A percentile compares a stretch with the other conserved stretches of the same genome.
phyloP scores from a whole-genome alignment of 2,797 vertebrate species.

The Labeo calbasu region DNA sequence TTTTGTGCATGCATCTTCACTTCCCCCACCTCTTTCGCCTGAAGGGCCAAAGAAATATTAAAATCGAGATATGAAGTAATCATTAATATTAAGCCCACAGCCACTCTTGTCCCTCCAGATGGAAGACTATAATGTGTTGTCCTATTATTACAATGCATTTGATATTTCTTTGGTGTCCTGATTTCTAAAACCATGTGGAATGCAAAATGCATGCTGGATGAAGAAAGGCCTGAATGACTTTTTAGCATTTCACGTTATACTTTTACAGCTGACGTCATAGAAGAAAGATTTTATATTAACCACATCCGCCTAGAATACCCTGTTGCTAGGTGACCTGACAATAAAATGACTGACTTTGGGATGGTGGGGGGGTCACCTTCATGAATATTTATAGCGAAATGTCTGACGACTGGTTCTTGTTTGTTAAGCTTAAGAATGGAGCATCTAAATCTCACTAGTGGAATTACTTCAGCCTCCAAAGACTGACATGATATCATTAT shows the following conservation, averaged over 20 bases:
- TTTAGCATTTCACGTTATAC: background rate
- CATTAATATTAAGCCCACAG: slow-evolving; percentile 14
- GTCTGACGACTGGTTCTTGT: background rate
- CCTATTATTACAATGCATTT: background rate
- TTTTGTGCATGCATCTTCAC: background rate
- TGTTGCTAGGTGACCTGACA: slow-evolving; percentile 58
- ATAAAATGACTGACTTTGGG: slow-evolving; percentile 44
- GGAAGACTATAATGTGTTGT: background rate
- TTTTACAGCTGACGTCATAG: background rate
- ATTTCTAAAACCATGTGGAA: background rate
- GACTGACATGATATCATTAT: background rate
- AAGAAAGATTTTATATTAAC: slow-evolving; percentile 2
- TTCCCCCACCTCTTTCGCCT: background rate
- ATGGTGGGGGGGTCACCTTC: slow-evolving; percentile 21
- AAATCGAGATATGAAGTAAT: slow-evolving; percentile 13
- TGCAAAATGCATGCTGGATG: background rate
- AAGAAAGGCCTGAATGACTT: background rate
- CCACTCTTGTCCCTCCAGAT: background rate
- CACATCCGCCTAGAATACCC: slow-evolving; percentile 13
- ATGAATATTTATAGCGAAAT: slow-evolving; percentile 44
- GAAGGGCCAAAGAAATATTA: slow-evolving; percentile 28
- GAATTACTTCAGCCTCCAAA: slow-evolving; percentile 8
- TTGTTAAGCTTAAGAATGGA: slow-evolving; percentile 1
- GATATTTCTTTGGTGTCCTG: background rate
- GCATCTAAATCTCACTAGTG: slow-evolving; percentile 8